These are phyloP conservation scores for Axea sp. DNA, from an alignment of 2,888 invertebrate species.

Conservation along the genomic window DNA sequence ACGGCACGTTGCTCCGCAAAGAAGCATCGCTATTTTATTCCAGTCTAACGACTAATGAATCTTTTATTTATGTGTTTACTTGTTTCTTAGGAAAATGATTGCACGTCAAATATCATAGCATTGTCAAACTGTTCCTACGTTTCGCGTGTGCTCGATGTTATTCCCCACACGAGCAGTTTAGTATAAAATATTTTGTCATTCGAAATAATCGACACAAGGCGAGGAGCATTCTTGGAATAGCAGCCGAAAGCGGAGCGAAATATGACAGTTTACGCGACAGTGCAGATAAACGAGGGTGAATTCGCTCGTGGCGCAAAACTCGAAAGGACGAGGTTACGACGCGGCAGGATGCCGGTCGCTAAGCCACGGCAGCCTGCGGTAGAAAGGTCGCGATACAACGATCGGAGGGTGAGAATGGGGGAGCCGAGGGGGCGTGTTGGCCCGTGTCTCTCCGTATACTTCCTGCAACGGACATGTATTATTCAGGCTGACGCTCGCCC, in stretches of 20 bases:
- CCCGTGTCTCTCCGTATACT: slow-evolving; percentile 70
- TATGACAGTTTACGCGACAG: slow-evolving; percentile 60
- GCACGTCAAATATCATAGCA: slow-evolving; percentile 36
- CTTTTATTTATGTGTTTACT: not conserved
- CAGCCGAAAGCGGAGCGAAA: slow-evolving; percentile 41
- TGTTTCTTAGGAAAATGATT: slow-evolving; percentile 11
- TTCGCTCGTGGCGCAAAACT: slow-evolving; percentile 45
- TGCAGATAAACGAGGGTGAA: slow-evolving; percentile 52
- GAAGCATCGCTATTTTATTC: too few relatives aligned
- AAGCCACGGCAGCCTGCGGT: slow-evolving; percentile 34
- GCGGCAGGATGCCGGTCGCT: slow-evolving; percentile 40
- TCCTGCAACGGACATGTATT: slow-evolving; percentile 74
- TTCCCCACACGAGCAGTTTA: slow-evolving; percentile 41
- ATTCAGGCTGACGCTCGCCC: slow-evolving; percentile 76
- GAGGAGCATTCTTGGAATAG: slow-evolving; percentile 44
- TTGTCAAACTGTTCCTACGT: slow-evolving; percentile 40
- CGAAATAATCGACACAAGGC: slow-evolving; percentile 54
- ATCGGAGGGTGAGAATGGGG: slow-evolving; percentile 12
- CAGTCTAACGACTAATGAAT: too few relatives aligned
- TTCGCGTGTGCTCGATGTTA: slow-evolving; percentile 24
- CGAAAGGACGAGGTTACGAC: slow-evolving; percentile 50
- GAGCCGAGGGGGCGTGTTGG: slow-evolving; percentile 64
- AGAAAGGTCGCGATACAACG: slow-evolving; percentile 54
- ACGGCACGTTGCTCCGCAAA: too few relatives aligned
- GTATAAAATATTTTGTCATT: slow-evolving; percentile 54